A percentile compares a stretch with the other conserved stretches of the same genome.
Evolutionary conservation across 1,140 invertebrate species (phyloP).

Genomic region (Zophobas atratus): DNA sequence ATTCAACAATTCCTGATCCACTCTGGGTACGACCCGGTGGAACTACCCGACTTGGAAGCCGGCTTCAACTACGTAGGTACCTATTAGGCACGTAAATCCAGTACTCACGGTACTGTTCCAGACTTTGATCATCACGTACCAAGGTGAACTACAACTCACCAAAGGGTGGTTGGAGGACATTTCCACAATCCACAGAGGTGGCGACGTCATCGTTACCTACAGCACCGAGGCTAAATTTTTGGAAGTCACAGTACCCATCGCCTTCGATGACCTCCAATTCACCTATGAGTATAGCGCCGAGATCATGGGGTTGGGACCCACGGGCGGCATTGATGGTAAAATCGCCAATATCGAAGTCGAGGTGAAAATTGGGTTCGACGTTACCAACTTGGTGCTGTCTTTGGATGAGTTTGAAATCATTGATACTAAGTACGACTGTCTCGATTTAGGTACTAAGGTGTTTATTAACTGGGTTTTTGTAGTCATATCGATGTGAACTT

Average conservation of each 20-base stretch:
- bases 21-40: constrained; percentile 69
- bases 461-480: not conserved
- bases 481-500: constrained; percentile 29
- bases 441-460: too few relatives aligned
- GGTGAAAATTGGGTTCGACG: constrained; percentile 33
- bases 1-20: constrained; percentile 65
- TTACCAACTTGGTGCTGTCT: not conserved
- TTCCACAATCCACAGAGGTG: constrained; percentile 7
- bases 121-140: constrained; percentile 23
- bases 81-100: not conserved
- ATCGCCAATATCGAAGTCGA: constrained; percentile 52
- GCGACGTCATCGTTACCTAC: constrained; percentile 27
- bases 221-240: not conserved
- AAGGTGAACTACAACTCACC: not conserved
- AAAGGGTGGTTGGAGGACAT: constrained; percentile 1
- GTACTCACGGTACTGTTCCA: constrained; percentile 21
- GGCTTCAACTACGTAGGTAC: constrained; percentile 64
- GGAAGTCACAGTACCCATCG: constrained; percentile 1
- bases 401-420: constrained; percentile 46
- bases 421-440: constrained; percentile 60
- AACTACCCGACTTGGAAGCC: constrained; percentile 67
- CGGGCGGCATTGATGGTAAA: constrained; percentile 67
- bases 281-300: constrained; percentile 57
- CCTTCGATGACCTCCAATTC: constrained; percentile 20
- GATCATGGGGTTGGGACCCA: constrained; percentile 70